Base-by-base conservation (phyloP, 1,140 invertebrate genomes). In the Scaptomyza hsui region DNA sequence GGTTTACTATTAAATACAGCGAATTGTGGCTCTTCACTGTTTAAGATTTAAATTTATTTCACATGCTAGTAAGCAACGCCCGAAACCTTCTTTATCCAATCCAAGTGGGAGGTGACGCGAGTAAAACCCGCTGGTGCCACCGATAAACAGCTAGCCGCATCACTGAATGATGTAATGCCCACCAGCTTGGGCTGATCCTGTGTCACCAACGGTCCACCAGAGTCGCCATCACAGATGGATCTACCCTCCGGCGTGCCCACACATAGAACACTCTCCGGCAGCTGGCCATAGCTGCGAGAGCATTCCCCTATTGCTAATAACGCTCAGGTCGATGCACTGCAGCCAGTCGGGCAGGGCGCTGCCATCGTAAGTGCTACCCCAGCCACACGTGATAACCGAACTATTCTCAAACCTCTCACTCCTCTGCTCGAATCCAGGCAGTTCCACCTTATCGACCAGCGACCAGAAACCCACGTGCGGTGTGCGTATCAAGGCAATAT, bases 101-200 rank as follows among this genome's bases (percentile, higher is more conserved):
- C 44, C 26, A 73, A 47, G 89, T 91, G 92, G 32, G 89, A 83
- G 53, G 92, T 92, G 42, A 92, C 81, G 5, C 92, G 86, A 1
- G 92, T 89, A 73, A 91, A 93, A 3, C 83, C 92, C 0, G 91
- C 91, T 0, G 92, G 92, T 53, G 72, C 72, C 0, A 90, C 90
- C 1, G 67, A 73, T 13, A 90, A 69, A 60, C 92, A 93, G 18
- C 91, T 92, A 9, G 56, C 61, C 0, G 26, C 13, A 15, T 91
- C 82, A 7, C 90, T 92, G 65, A 92, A 93, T 0, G 92, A 92
- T 3, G 90, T 91, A 13, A 92, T 70, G 37, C 92, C 92, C 24
- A 92, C 35, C 24, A 75, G 48, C 0, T 51, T 41, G 12, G 44
- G 73, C 6, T 29, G 19, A 2, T 71, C 18, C 1, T 42, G 21